Evolutionary conservation across 2,113 vertebrate species (phyloP), one percentile per base, ranked within the genome.

Genomic region (Dolichotis patagonum): DNA sequence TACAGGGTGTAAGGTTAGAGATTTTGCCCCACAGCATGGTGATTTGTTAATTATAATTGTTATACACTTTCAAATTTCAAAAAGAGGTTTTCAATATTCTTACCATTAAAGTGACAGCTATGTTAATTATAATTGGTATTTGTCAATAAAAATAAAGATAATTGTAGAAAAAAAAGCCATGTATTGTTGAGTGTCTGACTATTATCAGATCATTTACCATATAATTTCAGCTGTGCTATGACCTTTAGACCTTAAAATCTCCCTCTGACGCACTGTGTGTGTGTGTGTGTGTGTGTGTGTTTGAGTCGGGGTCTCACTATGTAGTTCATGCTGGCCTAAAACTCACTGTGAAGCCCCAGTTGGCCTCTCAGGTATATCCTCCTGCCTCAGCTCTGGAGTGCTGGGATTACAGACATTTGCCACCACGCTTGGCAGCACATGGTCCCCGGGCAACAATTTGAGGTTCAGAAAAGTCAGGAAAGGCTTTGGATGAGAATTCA

Each of bases 91-190:
- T 46, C 67, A 95, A 58, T 67, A 56, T 46, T 69, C 32, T 62
- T 41, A 46, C 56, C 26, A 11, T 52, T 83, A 73, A 73, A 95
- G 38, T 62, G 26, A 52, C 69, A 3, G 35, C 28, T 87, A 60
- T 87, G 26, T 52, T 69, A 58, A 86, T 80, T 35, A 41, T 6
- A 77, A 35, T 54, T 56, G 16, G 16, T 77, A 54, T n/a, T 87
- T 93, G 46, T 19, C 7, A 43, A 54, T 49, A 58, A 62, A 63
- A 52, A 54, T 58, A 60, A 94, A 91, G 24, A 28, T 58, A 63
- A 52, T 32, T 60, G 10, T 20, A 91, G 19, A 32, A 96, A 78
- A 96, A 82, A 78, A 95, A 88, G 7, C 24, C 41, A 87, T 73
- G 16, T 38, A 10, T 24, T 81, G 26, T 49, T 26, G 41, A 91